Base-by-base conservation (phyloP, 2,797 vertebrate species). In the Crenichthys baileyi region DNA sequence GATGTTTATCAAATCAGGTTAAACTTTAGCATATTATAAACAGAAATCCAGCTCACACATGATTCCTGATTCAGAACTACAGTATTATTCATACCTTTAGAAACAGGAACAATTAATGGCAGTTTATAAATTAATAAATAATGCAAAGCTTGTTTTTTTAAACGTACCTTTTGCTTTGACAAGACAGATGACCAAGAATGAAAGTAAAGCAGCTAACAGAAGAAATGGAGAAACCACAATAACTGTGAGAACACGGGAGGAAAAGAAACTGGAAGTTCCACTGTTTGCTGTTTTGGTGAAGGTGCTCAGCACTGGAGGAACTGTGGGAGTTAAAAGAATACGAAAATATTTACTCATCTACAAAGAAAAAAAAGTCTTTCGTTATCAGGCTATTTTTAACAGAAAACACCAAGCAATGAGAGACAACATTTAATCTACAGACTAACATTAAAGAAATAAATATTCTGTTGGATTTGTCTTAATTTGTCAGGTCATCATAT, bases 241-340 rank as follows among this genome's bases (percentile, higher is more conserved):
- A 63, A 87, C 26, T 1, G 48, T 41, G 73, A 87, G 2, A 53
- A 74, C 6, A 2, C 16, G 0, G 70, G 1, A 22, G 26, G 68
- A 26, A 53, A 56, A 12, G 24, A 7, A 3, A 70, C 1, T 50
- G 74, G 74, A 39, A 81, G 5, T 56, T 79, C 16, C 76, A 76
- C 0, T 36, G 9, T 0, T 0, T 26, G 7, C 0, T 13, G 0
- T 0, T 20, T 0, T 5, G 55, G 61, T 22, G 20, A 0, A 41
- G 7, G 16, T 16, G 39, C 0, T 61, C 6, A 0, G 5, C 1
- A 0, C 1, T 2, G 79, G 71, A 82, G 78, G 2, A 85, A 20
- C 92, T 94, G 90, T 83, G 50, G 86, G 87, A 85, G 86, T 78
- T 53, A 13, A 87, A 90, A 81, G 77, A 81, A 86, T 83, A 83